phyloP scores from a whole-genome alignment of 2,797 vertebrate genomes.

The Pseudochirops corinnae region DNA sequence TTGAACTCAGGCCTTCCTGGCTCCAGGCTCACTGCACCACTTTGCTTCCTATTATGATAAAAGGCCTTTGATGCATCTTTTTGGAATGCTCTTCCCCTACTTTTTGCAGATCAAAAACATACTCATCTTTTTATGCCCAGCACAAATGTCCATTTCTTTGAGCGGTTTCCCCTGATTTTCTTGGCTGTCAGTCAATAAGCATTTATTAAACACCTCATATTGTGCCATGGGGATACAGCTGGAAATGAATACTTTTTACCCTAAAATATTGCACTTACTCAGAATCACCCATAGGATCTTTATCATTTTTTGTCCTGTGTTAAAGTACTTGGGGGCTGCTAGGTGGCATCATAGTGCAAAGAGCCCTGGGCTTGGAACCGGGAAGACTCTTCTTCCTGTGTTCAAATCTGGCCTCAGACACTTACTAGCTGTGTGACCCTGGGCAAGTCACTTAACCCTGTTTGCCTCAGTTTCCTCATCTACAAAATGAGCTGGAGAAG shows the following conservation, averaged over 20 bases:
- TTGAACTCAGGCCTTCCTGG: not conserved
- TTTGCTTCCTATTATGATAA: not conserved
- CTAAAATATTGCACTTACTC: not conserved
- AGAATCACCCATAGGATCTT: not conserved
- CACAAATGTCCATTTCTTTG: not conserved
- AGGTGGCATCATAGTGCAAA: too few relatives aligned
- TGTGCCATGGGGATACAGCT: not conserved
- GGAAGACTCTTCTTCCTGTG: not conserved
- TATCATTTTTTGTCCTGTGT: not conserved
- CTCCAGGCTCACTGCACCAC: not conserved
- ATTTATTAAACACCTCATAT: not conserved
- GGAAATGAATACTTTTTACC: not conserved
- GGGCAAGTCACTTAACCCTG: not conserved
- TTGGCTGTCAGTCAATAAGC: not conserved
- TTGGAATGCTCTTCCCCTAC: not conserved
- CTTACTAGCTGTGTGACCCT: not conserved
- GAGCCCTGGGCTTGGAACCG: not conserved
- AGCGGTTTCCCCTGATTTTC: not conserved
- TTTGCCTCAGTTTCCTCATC: not conserved
- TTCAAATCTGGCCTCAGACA: not conserved
- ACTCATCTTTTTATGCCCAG: not conserved
- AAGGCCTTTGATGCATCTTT: not conserved
- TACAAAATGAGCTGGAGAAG: not conserved
- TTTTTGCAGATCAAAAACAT: not conserved
- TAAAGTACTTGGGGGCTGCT: not conserved